phyloP scores from a whole-genome alignment of 2,113 vertebrate genomes.

The Oriolus oriolus region DNA sequence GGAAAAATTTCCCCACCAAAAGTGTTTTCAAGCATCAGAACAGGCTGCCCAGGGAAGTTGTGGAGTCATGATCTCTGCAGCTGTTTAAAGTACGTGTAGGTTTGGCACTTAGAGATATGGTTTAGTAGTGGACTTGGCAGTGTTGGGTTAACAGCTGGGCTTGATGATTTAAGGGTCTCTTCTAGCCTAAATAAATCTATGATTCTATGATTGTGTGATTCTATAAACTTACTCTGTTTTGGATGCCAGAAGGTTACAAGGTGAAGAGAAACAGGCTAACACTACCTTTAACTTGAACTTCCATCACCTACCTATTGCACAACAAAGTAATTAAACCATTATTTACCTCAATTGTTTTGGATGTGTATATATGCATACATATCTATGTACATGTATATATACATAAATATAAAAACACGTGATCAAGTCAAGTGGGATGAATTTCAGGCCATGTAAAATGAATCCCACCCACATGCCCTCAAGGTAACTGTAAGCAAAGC shows the following conservation, averaged over 20 bases:
- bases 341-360: background rate
- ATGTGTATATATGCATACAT: too few relatives aligned
- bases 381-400: background rate
- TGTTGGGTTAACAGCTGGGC: background rate
- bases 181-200: background rate
- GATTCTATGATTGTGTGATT: background rate
- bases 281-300: background rate
- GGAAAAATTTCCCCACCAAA: background rate
- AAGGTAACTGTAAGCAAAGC: background rate
- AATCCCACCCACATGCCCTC: background rate
- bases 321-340: background rate
- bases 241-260: background rate
- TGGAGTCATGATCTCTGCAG: background rate
- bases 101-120: background rate
- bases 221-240: background rate
- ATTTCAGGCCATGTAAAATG: background rate
- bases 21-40: background rate
- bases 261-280: background rate
- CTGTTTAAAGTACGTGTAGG: background rate
- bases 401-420: background rate
- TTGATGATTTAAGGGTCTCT: background rate
- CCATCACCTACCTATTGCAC: background rate
- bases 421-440: background rate
- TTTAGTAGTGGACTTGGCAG: background rate
- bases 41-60: background rate